Evolutionary conservation across 2,888 invertebrate species (phyloP).

Genomic region (Macrosiphum euphorbiae): DNA sequence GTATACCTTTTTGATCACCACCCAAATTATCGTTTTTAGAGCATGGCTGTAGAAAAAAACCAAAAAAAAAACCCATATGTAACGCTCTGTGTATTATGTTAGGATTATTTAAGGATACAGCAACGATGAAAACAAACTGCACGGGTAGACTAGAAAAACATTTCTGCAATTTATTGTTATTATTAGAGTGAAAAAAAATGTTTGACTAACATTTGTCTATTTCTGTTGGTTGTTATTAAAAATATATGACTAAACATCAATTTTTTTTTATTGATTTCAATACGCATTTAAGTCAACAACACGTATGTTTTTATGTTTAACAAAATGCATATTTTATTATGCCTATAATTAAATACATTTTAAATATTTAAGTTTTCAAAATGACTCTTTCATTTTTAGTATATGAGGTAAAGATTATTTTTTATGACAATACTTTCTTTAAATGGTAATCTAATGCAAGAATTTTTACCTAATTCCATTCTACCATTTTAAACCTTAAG

Average conservation of each 20-base stretch:
- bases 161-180: conserved; percentile 10
- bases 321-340: neutral
- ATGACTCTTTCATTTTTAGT: neutral
- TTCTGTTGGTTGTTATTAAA: neutral
- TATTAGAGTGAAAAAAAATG: conserved; percentile 15
- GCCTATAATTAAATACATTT: neutral
- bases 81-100: neutral
- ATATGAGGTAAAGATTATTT: conserved; percentile 20
- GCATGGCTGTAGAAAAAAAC: conserved; percentile 19
- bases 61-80: conserved; percentile 40
- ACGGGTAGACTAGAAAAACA: conserved; percentile 21
- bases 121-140: neutral
- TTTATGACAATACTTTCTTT: conserved; percentile 33
- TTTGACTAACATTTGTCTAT: conserved; percentile 16
- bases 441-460: conserved; percentile 45
- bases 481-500: conserved; percentile 15
- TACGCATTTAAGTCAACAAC: neutral
- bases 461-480: conserved; percentile 40
- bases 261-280: neutral
- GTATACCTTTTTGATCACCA: conserved; percentile 9
- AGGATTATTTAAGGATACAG: conserved; percentile 32
- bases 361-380: conserved; percentile 14
- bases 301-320: neutral
- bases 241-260: neutral
- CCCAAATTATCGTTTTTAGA: conserved; percentile 19